Evolutionary conservation across 1,140 invertebrate species (phyloP).

Genomic region (Dendrolimus kikuchii): DNA sequence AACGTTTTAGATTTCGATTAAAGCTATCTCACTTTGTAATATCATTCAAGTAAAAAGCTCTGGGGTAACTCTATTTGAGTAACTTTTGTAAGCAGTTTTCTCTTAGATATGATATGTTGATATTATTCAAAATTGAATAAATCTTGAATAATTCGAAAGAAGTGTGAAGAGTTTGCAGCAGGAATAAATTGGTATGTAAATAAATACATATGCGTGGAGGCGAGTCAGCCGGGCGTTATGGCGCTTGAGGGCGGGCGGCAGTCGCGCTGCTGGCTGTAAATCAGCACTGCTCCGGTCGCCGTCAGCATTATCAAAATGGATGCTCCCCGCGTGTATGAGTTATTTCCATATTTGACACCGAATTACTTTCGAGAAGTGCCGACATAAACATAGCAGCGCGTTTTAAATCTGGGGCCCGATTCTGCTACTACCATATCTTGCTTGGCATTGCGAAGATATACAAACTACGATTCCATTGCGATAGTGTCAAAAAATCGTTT

Average conservation of each 20-base stretch:
- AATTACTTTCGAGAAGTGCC: slow-evolving; percentile 71
- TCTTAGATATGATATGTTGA: no score
- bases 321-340: slow-evolving; percentile 66
- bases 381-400: slow-evolving; percentile 58
- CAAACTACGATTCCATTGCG: slow-evolving; percentile 26
- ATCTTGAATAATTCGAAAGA: no score
- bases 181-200: not conserved
- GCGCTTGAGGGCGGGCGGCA: slow-evolving; percentile 19
- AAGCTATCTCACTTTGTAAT: not conserved
- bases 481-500: no score
- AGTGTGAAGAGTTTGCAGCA: not conserved
- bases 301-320: slow-evolving; percentile 69
- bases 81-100: no score
- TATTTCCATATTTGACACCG: slow-evolving; percentile 72
- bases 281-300: slow-evolving; percentile 57
- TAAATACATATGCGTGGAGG: not conserved
- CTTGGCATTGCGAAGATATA: no score
- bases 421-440: no score
- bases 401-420: no score
- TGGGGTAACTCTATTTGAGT: no score
- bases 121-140: no score
- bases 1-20: slow-evolving; percentile 18
- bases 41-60: no score
- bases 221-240: slow-evolving; percentile 10
- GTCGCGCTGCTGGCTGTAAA: slow-evolving; percentile 36